These are phyloP conservation scores for Acronicta aceris DNA, from an alignment of 2,888 invertebrate genomes.

Conservation along the genomic window DNA sequence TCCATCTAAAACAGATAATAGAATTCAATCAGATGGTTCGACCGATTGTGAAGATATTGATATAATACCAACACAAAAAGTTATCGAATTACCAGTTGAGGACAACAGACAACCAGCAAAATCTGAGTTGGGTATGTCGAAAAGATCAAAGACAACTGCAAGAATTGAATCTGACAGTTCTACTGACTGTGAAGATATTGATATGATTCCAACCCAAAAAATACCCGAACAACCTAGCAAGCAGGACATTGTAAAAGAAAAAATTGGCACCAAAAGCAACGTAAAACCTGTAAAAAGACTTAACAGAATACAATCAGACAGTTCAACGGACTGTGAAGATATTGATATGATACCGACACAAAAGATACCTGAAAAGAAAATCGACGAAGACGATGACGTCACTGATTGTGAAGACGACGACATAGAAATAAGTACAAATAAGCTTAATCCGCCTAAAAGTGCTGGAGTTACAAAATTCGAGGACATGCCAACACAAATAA, in stretches of 20 bases:
- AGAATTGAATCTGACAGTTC: constrained; percentile 63
- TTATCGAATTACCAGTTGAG: constrained; percentile 28
- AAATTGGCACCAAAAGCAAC: background rate
- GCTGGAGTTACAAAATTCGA: constrained; percentile 36
- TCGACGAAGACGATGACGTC: constrained; percentile 61
- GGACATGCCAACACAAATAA: constrained; percentile 64
- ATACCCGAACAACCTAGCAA: constrained; percentile 39
- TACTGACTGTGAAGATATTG: constrained; percentile 72
- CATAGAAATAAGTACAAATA: constrained; percentile 47
- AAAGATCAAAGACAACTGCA: constrained; percentile 31
- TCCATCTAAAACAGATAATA: constrained; percentile 35
- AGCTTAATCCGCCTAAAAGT: constrained; percentile 17
- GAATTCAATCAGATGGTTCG: constrained; percentile 51
- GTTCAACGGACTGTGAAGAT: constrained; percentile 64
- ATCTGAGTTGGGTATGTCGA: background rate
- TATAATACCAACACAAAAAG: constrained; percentile 53
- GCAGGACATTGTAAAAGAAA: constrained; percentile 1
- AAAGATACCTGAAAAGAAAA: constrained; percentile 46
- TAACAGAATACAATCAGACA: constrained; percentile 58
- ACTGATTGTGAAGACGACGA: constrained; percentile 71
- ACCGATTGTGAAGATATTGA: constrained; percentile 59
- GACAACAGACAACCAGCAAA: constrained; percentile 13
- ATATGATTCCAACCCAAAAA: constrained; percentile 66
- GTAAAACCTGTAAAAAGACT: constrained; percentile 40
- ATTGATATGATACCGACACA: constrained; percentile 57